Evolutionary conservation across 2,797 vertebrate species (phyloP).

Genomic region (Tenualosa ilisha): DNA sequence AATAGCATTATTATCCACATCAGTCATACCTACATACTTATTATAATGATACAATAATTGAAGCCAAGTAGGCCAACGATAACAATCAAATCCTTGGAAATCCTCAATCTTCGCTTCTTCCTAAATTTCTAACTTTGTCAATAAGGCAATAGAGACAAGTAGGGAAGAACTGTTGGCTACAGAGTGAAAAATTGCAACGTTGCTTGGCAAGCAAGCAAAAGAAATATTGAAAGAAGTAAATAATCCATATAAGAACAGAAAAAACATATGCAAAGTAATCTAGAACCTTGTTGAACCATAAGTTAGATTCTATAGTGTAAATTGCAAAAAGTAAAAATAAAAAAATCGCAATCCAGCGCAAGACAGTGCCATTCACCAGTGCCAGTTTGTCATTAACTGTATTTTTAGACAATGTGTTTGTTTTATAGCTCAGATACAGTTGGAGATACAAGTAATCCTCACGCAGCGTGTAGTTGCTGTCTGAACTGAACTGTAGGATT

Average conservation of each 20-base stretch:
- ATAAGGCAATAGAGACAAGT: slow-evolving; percentile 26
- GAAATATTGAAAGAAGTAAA: neutral
- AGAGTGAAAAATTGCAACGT: neutral
- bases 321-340: neutral
- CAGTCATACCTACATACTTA: slow-evolving; percentile 14
- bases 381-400: neutral
- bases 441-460: neutral
- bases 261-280: neutral
- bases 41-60: slow-evolving; percentile 21
- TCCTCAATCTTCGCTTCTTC: slow-evolving; percentile 33
- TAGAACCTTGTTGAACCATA: neutral
- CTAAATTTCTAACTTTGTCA: slow-evolving; percentile 31
- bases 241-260: neutral
- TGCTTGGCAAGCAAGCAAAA: neutral
- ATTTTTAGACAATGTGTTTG: neutral
- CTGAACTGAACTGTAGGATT: neutral
- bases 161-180: neutral
- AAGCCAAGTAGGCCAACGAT: slow-evolving; percentile 39
- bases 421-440: too few species aligned
- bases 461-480: neutral
- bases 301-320: neutral
- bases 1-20: slow-evolving; percentile 24
- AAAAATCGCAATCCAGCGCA: neutral
- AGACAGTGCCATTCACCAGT: neutral
- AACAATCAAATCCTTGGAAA: slow-evolving; percentile 43